These are phyloP conservation scores for Anguilla megastoma DNA, from an alignment of 2,797 vertebrate species.

Conservation along the genomic window DNA sequence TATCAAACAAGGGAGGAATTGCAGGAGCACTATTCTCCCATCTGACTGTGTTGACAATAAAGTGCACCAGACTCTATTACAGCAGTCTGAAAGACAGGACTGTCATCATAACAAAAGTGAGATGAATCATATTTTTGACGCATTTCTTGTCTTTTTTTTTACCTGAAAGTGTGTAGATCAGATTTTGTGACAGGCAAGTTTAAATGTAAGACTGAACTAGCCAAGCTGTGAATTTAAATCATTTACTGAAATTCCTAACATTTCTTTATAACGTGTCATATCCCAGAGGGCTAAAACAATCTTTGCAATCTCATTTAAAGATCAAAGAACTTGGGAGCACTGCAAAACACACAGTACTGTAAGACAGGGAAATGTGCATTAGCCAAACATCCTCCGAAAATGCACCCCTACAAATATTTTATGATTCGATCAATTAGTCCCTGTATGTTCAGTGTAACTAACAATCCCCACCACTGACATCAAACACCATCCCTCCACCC, in stretches of 20 bases:
- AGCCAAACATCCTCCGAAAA: constrained; percentile 28
- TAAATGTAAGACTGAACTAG: constrained; percentile 3
- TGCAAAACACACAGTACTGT: constrained; percentile 21
- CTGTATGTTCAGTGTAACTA: constrained; percentile 23
- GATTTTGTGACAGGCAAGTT: constrained; percentile 24
- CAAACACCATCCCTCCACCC: background rate
- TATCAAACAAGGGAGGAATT: background rate
- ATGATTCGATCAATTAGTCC: constrained; percentile 26
- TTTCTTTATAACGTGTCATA: constrained; percentile 20
- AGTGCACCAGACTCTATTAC: background rate
- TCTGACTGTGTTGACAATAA: background rate
- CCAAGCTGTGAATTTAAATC: constrained; percentile 28
- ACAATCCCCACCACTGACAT: background rate
- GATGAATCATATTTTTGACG: constrained; percentile 15
- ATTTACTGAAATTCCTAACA: constrained; percentile 30
- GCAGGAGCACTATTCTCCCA: background rate
- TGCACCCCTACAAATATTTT: constrained; percentile 27
- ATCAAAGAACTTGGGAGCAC: constrained; percentile 23
- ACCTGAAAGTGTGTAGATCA: background rate
- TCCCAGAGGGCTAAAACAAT: constrained; percentile 34
- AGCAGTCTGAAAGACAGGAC: background rate
- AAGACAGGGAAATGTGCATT: constrained; percentile 27
- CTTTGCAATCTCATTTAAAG: constrained; percentile 32
- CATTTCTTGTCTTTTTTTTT: background rate
- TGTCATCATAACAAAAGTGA: background rate